These are phyloP conservation scores for Lota lota DNA, from an alignment of 2,113 vertebrate genomes.

Conservation along the genomic window DNA sequence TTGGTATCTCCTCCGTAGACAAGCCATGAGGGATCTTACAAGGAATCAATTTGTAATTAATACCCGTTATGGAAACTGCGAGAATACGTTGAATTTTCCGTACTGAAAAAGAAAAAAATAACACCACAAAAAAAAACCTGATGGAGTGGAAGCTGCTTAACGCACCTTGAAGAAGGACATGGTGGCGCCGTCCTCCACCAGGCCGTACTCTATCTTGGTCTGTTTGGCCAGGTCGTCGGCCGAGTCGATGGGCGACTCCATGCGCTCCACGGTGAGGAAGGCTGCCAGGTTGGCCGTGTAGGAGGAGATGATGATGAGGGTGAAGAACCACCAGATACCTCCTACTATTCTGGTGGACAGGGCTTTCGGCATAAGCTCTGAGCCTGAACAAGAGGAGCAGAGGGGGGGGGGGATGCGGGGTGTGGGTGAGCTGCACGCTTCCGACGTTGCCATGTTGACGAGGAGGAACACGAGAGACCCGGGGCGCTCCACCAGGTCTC, in stretches of 20 bases:
- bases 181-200: slow-evolving; percentile 92
- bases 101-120: neutral
- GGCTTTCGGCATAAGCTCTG: slow-evolving; percentile 99
- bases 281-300: slow-evolving; percentile 98
- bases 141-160: neutral
- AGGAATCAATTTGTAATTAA: too few relatives aligned
- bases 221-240: slow-evolving; percentile 98
- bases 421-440: neutral
- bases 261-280: slow-evolving; percentile 97
- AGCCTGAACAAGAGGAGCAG: slow-evolving; percentile 90
- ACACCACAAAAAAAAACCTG: neutral
- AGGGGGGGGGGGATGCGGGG: slow-evolving; percentile 47
- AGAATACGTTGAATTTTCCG: too few relatives aligned
- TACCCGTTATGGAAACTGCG: too few relatives aligned
- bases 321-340: slow-evolving; percentile 99
- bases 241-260: slow-evolving; percentile 98
- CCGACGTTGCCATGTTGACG: slow-evolving; percentile 11
- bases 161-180: slow-evolving; percentile 98
- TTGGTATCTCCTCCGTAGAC: too few relatives aligned
- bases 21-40: too few relatives aligned
- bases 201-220: slow-evolving; percentile 96
- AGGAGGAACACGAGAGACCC: slow-evolving; percentile 38
- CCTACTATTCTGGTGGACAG: slow-evolving; percentile 99
- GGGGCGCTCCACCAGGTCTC: slow-evolving; percentile 28
- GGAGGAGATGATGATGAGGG: slow-evolving; percentile 99